Evolutionary conservation across 2,888 invertebrate species (phyloP).

Genomic region (Lasius platythorax): DNA sequence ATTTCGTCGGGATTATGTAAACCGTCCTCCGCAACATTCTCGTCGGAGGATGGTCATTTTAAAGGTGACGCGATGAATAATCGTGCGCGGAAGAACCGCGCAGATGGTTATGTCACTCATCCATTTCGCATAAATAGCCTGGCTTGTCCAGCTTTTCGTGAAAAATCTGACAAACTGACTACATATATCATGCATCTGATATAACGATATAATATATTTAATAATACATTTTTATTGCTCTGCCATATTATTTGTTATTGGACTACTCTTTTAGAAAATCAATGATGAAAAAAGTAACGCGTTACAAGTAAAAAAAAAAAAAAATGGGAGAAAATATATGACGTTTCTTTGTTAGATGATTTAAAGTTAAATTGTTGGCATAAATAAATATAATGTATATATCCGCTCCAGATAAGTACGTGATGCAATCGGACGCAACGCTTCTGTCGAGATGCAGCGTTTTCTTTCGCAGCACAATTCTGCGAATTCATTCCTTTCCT

Average conservation of each 20-base stretch:
- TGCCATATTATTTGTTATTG: background rate
- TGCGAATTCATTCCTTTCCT: background rate
- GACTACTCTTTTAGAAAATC: background rate
- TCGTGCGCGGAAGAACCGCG: conserved; percentile 31
- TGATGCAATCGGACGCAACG: background rate
- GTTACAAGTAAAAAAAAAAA: background rate
- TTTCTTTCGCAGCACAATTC: background rate
- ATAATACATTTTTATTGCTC: background rate
- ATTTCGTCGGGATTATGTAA: conserved; percentile 44
- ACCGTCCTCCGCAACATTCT: background rate
- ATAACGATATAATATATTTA: background rate
- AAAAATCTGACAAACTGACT: background rate
- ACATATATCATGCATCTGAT: background rate
- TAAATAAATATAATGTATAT: background rate
- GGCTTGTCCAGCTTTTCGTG: background rate
- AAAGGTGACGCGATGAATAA: conserved; percentile 52
- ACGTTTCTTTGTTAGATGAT: background rate
- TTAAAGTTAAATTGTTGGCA: background rate
- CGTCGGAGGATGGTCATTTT: conserved; percentile 19
- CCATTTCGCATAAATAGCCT: conserved; percentile 17
- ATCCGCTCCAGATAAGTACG: background rate
- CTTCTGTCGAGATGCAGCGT: background rate
- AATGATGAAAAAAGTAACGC: background rate
- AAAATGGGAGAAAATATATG: background rate
- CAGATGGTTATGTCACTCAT: conserved; percentile 24